Conservation (phyloP, 2,113 vertebrate genomes). For the Corythornis vintsioides region DNA sequence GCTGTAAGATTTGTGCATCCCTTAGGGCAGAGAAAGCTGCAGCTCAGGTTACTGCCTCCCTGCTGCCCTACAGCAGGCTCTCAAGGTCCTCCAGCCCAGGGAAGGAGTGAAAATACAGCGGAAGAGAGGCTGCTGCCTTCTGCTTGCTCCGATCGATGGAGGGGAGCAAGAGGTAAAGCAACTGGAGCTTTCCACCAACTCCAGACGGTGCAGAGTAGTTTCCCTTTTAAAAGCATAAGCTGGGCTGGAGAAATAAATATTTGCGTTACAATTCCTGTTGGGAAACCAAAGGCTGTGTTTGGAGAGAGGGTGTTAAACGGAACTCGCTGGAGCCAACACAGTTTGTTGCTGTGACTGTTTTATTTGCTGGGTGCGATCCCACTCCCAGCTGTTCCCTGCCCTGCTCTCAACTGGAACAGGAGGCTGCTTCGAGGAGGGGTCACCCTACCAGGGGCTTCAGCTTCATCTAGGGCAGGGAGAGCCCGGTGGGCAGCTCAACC, state of each 20-base stretch:
- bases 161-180: neutral
- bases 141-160: neutral
- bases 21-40: neutral
- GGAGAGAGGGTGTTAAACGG: conserved; percentile 39
- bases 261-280: conserved; percentile 18
- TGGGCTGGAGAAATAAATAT: conserved; percentile 35
- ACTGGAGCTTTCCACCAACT: neutral
- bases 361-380: neutral
- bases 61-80: neutral
- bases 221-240: conserved; percentile 22
- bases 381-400: neutral
- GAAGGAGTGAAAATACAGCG: neutral
- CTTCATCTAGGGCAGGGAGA: neutral
- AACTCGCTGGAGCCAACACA: neutral
- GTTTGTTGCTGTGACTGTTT: neutral
- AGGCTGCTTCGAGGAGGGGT: neutral
- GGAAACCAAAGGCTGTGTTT: conserved; percentile 4
- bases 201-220: conserved; percentile 1
- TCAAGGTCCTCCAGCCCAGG: neutral
- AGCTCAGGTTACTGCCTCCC: neutral
- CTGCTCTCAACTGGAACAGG: neutral
- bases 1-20: neutral
- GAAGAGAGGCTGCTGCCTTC: neutral
- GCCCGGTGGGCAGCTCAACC: neutral
- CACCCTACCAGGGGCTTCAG: neutral